A percentile compares a stretch with the other conserved stretches of the same genome.
These are phyloP conservation scores for Parasteatoda lunata DNA, from an alignment of 2,888 invertebrate species.

Conservation along the genomic window DNA sequence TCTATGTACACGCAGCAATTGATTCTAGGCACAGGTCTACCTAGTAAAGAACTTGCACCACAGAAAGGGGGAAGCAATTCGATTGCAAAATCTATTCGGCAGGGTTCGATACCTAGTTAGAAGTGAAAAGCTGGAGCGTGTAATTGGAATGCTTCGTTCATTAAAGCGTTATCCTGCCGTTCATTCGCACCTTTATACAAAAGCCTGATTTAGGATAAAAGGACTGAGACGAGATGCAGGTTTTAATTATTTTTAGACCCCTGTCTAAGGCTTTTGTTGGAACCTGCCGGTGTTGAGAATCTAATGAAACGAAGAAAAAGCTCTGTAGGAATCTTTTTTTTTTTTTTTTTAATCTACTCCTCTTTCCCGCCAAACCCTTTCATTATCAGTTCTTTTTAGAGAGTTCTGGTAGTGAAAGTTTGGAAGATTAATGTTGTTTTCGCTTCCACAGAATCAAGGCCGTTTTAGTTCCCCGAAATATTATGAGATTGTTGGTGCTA, in stretches of 20 bases:
- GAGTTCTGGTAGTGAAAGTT: background rate
- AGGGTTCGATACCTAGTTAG: conserved; percentile 44
- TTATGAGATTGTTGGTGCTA: too few relatives aligned
- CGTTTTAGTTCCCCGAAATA: too few relatives aligned
- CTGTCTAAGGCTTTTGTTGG: background rate
- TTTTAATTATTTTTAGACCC: conserved; percentile 46
- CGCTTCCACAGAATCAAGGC: background rate
- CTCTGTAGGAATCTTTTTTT: background rate
- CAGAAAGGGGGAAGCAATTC: conserved; percentile 22
- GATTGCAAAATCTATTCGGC: conserved; percentile 29
- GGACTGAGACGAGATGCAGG: conserved; percentile 7
- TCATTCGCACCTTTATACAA: conserved; percentile 32
- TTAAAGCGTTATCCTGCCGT: conserved; percentile 31
- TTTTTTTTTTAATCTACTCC: background rate
- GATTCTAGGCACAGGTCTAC: background rate
- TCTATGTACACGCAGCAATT: conserved; percentile 10
- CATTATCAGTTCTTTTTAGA: background rate
- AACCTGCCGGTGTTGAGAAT: conserved; percentile 4
- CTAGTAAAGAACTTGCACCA: background rate
- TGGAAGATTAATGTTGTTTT: background rate
- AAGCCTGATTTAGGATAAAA: conserved; percentile 3
- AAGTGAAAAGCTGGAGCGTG: background rate
- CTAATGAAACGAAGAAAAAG: conserved; percentile 16
- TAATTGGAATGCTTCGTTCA: conserved; percentile 53
- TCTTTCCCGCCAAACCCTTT: background rate